Base-by-base conservation (phyloP, 1,140 invertebrate genomes). In the Eumeta japonica region DNA sequence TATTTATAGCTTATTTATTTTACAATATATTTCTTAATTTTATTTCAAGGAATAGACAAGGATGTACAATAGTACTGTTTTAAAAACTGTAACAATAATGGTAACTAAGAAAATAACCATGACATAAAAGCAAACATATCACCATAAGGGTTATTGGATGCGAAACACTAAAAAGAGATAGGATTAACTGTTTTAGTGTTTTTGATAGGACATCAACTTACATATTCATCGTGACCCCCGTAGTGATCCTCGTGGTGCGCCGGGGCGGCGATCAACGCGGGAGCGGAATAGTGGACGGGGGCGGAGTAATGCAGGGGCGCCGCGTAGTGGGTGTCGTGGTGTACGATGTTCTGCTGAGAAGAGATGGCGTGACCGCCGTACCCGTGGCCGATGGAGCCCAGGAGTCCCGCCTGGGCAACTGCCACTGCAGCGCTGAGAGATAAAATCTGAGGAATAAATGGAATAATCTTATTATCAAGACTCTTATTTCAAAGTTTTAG, bases 341-440 rank as follows among this genome's bases (percentile, higher is more conserved):
- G 55, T 11, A 52, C 48, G 28, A 55, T 16, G 17, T 55, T 52
- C 37, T 51, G 55, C 32, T 62, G 57, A 2, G 54, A 55, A 3
- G 55, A 50, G 14, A 50, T 39, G 7, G 48, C 38, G 35, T 58
- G 59, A 1, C 48, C 49, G 5, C 58, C 41, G n/a, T n/a, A n/a
- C n/a, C n/a, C n/a, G 15, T 37, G 44, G 12, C 35, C 19, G 13
- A 16, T 53, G 27, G 52, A 53, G 32, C 59, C 52, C 29, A 70
- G 51, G n/a, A 64, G 41, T 19, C 68, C 64, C 34, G 57, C 62
- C 30, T 65, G 59, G 18, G 57, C 61, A 1, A 53, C 57, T 3
- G 61, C 67, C 20, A 68, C 50, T 14, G 67, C 33, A 10, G 63
- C 61, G 39, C 58, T 47, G 33, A 75, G 46, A 33, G 60, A 50